phyloP scores from a whole-genome alignment of 2,113 vertebrate genomes.

The Indri indri region DNA sequence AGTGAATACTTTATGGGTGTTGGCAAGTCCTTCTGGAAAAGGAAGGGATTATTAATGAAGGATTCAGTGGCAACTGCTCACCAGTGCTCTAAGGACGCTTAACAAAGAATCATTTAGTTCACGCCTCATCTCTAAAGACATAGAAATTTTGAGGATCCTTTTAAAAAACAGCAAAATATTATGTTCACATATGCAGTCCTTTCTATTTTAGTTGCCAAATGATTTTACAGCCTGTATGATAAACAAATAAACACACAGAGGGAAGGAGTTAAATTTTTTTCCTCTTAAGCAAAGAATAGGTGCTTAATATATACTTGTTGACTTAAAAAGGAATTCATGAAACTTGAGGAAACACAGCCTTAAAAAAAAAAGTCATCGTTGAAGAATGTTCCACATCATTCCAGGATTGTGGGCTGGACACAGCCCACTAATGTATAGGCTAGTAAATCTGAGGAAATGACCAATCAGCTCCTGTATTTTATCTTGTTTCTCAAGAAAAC shows the following conservation, averaged over 20 bases:
- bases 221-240: not conserved
- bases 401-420: not conserved
- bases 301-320: constrained; percentile 35
- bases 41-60: constrained; percentile 62
- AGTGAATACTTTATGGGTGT: constrained; percentile 60
- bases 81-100: not conserved
- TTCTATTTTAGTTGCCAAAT: constrained; percentile 27
- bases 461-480: not conserved
- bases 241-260: constrained; percentile 51
- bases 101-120: constrained; percentile 40
- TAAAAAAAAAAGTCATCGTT: not conserved
- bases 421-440: not conserved
- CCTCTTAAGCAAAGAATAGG: constrained; percentile 19
- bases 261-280: not conserved
- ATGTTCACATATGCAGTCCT: not conserved
- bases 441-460: not conserved
- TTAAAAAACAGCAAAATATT: not conserved
- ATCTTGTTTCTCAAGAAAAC: not conserved
- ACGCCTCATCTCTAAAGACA: constrained; percentile 35
- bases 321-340: constrained; percentile 25
- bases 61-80: constrained; percentile 30
- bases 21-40: constrained; percentile 70
- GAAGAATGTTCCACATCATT: not conserved
- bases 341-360: not conserved
- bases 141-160: not conserved